Percentiles rank a stretch among this genome's conserved stretches.
phyloP scores from a whole-genome alignment of 2,888 invertebrate species.

The Ormyrus nitidulus region DNA sequence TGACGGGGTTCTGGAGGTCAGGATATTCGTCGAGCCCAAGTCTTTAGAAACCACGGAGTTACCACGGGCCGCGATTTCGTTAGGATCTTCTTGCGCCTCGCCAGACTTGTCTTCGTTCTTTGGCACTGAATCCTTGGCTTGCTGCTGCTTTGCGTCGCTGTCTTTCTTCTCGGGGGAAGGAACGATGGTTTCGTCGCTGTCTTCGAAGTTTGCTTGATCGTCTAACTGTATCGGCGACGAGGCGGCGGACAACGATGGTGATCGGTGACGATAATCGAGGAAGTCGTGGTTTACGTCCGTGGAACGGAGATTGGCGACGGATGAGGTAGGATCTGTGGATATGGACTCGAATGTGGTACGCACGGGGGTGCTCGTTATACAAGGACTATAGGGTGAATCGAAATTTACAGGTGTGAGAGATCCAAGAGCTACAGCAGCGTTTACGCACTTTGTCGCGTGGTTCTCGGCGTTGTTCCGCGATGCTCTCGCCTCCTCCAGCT shows the following conservation, averaged over 20 bases:
- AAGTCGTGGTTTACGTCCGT: constrained; percentile 34
- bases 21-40: constrained; percentile 64
- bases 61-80: constrained; percentile 60
- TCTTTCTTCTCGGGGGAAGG: background rate
- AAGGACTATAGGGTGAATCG: constrained; percentile 57
- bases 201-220: background rate
- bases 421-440: constrained; percentile 44
- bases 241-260: constrained; percentile 4
- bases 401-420: constrained; percentile 48
- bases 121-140: constrained; percentile 2
- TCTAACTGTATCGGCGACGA: background rate
- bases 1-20: constrained; percentile 64
- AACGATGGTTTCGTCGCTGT: background rate
- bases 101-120: background rate
- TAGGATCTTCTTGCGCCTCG: background rate
- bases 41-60: constrained; percentile 66
- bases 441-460: constrained; percentile 74
- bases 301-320: constrained; percentile 33
- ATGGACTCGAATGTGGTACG: constrained; percentile 57
- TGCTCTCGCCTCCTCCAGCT: constrained; percentile 72
- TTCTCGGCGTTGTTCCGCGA: constrained; percentile 70
- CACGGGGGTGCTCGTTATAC: constrained; percentile 73
- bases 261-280: background rate
- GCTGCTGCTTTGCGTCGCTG: background rate
- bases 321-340: constrained; percentile 32